Base-by-base conservation (phyloP, 2,888 invertebrate genomes). In the Ophioninae sp. region DNA sequence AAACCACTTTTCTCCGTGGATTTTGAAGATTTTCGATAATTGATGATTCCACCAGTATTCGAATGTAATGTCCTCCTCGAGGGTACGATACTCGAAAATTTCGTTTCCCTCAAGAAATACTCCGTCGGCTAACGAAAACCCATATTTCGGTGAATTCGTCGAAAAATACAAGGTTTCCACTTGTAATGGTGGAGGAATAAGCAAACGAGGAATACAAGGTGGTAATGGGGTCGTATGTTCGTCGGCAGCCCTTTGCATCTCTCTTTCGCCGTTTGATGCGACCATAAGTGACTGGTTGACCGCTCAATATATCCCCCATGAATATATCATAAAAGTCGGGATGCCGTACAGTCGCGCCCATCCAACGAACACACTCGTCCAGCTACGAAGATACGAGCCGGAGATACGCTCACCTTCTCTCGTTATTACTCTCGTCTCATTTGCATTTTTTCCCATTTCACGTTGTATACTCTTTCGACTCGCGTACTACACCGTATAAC, bases 381-480 rank as follows among this genome's bases (percentile, higher is more conserved):
- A 56, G 69, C 72, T 72, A 77, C 82, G 86, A 85, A 90, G 88
- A 90, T 89, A 88, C 87, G 85, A 81, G 83, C 85, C 85, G 82
- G 87, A 88, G 89, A 88, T 89, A 89, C 88, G 88, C 86, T 89
- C 86, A 86, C 88, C 88, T 88, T 87, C 89, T 90, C 88, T 90
- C 89, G 88, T 90, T 88, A 89, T 89, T 89, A 87, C 88, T 86
- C 85, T 84, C 84, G 84, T 84, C 88, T 88, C 87, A 90, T 90
- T 90, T 90, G 88, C 90, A 86, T 86, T 87, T 85, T 89, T 90
- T 89, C 88, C 88, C 90, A 88, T 90, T 90, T 89, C 86, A 56
- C 23, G 74, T 78, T 30, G 56, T 79, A 67, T 59, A 65, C 86
- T 87, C 78, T 72, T 69, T 23, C 30, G 30, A 30, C 30, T 30